Conservation (phyloP, 2,113 vertebrate genomes). For the Oreotrochilus melanogaster region DNA sequence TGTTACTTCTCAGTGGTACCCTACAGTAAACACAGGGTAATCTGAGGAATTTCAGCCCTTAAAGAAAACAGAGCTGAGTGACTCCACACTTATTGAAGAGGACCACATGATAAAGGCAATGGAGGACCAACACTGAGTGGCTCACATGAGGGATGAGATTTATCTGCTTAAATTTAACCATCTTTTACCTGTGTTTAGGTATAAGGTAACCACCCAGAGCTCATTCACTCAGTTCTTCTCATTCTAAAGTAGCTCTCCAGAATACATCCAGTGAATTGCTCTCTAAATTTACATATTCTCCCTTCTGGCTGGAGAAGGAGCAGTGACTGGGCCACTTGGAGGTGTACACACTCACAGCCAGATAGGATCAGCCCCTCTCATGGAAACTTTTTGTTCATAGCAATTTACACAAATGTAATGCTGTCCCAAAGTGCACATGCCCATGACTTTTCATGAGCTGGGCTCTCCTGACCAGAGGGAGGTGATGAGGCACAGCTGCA, state of each 20-base stretch:
- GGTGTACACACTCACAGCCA: background rate
- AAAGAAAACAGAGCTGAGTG: background rate
- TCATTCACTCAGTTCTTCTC: background rate
- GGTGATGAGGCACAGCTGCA: background rate
- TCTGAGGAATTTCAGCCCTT: background rate
- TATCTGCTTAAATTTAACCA: background rate
- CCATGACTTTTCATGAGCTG: background rate
- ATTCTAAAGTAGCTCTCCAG: background rate
- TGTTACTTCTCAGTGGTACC: too few species aligned
- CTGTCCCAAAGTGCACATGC: background rate
- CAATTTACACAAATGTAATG: background rate
- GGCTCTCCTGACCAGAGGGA: background rate
- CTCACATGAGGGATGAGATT: background rate
- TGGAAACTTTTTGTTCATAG: background rate
- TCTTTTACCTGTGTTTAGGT: background rate
- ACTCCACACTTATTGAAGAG: fast-evolving
- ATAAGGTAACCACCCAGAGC: background rate
- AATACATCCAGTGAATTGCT: background rate
- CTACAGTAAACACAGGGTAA: background rate
- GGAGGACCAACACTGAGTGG: background rate
- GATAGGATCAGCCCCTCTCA: background rate
- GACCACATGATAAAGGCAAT: background rate
- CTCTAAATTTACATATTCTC: background rate
- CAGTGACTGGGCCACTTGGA: background rate
- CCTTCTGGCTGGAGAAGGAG: background rate